Percentiles rank a stretch among this genome's conserved stretches.
Conservation (phyloP, 2,797 vertebrate genomes). For the Jordanella pulchra region DNA sequence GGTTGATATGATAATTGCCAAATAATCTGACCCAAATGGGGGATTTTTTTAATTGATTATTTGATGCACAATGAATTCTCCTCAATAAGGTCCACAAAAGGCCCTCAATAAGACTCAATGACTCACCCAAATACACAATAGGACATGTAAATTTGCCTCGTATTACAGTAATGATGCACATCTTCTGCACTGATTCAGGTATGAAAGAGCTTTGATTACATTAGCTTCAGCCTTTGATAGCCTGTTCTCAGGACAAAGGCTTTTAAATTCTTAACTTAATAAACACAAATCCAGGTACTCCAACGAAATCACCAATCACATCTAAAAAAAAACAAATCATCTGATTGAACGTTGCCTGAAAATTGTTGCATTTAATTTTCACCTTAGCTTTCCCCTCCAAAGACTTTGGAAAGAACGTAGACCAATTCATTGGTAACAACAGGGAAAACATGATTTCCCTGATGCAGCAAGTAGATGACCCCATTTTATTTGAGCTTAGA, state of each 20-base stretch:
- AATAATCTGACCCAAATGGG: no score
- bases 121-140: slow-evolving; percentile 17
- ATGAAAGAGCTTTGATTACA: neutral
- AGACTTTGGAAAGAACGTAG: slow-evolving; percentile 43
- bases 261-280: slow-evolving; percentile 73
- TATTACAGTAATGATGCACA: slow-evolving; percentile 33
- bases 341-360: slow-evolving; percentile 41
- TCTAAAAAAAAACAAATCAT: slow-evolving; percentile 40
- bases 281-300: slow-evolving; percentile 47
- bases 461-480: slow-evolving; percentile 50
- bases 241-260: slow-evolving; percentile 4
- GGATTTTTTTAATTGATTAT: no score
- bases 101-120: no score
- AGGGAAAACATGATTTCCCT: slow-evolving; percentile 37
- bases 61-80: neutral
- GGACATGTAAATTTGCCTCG: slow-evolving; percentile 17
- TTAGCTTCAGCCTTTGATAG: neutral
- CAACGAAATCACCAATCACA: slow-evolving; percentile 53
- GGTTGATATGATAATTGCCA: no score
- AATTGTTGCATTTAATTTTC: slow-evolving; percentile 27
- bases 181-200: slow-evolving; percentile 36
- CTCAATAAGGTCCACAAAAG: slow-evolving; percentile 10
- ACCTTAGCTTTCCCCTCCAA: slow-evolving; percentile 21
- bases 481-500: slow-evolving; percentile 42
- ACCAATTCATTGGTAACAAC: slow-evolving; percentile 47